These are phyloP conservation scores for Cheilosia grossa DNA, from an alignment of 2,888 invertebrate genomes.

Conservation along the genomic window DNA sequence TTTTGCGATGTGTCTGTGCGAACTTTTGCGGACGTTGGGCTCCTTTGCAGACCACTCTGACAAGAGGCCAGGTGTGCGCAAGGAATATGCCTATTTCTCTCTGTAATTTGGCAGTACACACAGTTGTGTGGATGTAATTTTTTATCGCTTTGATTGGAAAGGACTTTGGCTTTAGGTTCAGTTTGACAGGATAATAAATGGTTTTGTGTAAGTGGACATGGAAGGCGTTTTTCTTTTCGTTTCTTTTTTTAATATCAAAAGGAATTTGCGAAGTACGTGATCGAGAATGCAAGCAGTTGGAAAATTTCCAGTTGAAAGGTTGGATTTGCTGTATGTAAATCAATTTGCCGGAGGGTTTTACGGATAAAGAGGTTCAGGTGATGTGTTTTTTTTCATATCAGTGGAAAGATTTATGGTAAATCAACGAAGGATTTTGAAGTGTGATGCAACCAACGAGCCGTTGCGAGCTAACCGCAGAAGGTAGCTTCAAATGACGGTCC, in stretches of 20 bases:
- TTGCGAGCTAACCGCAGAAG: neutral
- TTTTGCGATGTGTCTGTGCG: constrained; percentile 26
- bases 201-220: constrained; percentile 25
- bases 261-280: constrained; percentile 30
- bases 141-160: constrained; percentile 63
- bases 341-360: constrained; percentile 34
- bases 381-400: neutral
- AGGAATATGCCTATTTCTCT: constrained; percentile 46
- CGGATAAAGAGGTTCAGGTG: constrained; percentile 11
- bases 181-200: constrained; percentile 71
- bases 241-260: no score
- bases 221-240: neutral
- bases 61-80: constrained; percentile 54
- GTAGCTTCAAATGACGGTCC: no score
- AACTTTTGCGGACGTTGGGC: constrained; percentile 15
- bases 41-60: constrained; percentile 4
- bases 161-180: constrained; percentile 32
- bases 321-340: constrained; percentile 36
- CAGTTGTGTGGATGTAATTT: constrained; percentile 59
- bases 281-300: constrained; percentile 15
- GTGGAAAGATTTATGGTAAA: neutral
- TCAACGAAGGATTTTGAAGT: neutral
- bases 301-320: constrained; percentile 26
- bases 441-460: neutral
- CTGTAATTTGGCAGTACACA: constrained; percentile 62